Base-by-base conservation (phyloP, 2,888 invertebrate genomes). In the Lochmaea capreae region DNA sequence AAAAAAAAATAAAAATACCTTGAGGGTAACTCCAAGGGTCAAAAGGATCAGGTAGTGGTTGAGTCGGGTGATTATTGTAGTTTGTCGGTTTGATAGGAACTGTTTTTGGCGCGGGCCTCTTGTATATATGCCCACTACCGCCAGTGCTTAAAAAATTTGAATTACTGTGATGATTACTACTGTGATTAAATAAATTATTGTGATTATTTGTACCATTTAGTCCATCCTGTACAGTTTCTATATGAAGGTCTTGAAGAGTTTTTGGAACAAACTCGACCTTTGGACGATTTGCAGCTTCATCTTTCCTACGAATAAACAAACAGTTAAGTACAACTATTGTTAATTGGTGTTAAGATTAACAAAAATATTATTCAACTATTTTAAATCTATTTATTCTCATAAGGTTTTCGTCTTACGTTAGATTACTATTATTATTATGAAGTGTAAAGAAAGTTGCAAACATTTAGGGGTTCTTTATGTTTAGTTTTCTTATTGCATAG, bases 261-360 rank as follows among this genome's bases (percentile, higher is more conserved):
- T 97, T 97, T 84, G 97, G 97, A 84, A 95, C 92, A 88, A 97
- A 97, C 88, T 97, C 96, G 88, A 93, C 85, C 89, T 95, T 95
- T 81, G 97, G 97, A 89, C 95, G 93, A 89, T 90, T 92, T 81
- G 93, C 94, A 75, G 97, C 96, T 87, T 97, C 97, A 83, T 95
- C 94, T 89, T 95, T 95, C 90, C 95, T 95, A 86, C 14, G 87
- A 88, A 49, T n/a, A 49, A 14, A 49, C 14, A 49, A 11, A 46
- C 1, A 12, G 73, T 26, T n/a, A 74, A 59, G 33, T 33, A 33
- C 33, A 33, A 33, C 33, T 26, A 4, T 26, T 26, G 3, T 26
- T 2, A 26, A 26, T 2, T 26, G 26, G 26, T 26, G 26, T 26
- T 26, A 26, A 26, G 26, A 3, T 26, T 26, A 26, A 26, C 26